These are phyloP conservation scores for Lophura nycthemera DNA, from an alignment of 2,113 vertebrate species.

Conservation along the genomic window DNA sequence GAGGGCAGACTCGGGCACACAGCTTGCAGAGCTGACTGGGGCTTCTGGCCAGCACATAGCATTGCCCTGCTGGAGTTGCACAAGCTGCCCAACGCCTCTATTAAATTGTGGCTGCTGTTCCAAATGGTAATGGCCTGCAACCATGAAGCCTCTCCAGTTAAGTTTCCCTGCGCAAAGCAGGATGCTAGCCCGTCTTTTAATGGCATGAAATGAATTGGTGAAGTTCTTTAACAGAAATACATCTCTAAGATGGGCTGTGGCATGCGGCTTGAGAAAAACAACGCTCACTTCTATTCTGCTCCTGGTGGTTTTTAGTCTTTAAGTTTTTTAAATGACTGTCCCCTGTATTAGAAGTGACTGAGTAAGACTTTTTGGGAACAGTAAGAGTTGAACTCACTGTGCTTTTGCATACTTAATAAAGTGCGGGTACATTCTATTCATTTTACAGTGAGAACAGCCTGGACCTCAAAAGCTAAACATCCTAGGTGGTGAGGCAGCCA, in stretches of 20 bases:
- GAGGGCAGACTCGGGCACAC: not conserved
- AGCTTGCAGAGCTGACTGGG: not conserved
- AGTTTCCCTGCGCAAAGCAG: not conserved
- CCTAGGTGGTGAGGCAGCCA: not conserved
- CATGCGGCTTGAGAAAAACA: not conserved
- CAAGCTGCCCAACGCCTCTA: not conserved
- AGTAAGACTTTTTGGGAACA: not conserved
- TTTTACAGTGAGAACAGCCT: not conserved
- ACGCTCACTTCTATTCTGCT: not conserved
- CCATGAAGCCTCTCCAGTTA: not conserved
- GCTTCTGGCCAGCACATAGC: not conserved
- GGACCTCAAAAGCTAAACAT: not conserved
- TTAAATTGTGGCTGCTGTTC: not conserved
- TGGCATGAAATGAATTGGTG: not conserved
- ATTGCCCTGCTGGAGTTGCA: not conserved
- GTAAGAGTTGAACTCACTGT: not conserved
- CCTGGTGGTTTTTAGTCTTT: fast-evolving
- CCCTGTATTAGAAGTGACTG: not conserved
- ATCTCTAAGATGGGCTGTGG: not conserved
- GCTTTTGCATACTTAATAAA: not conserved
- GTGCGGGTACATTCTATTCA: not conserved
- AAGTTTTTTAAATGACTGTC: not conserved
- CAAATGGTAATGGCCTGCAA: not conserved
- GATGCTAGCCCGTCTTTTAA: not conserved
- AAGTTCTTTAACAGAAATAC: not conserved